Percentiles rank a stretch among this genome's conserved stretches.
These are phyloP conservation scores for Halichoeres trimaculatus DNA, from an alignment of 2,113 vertebrate genomes.

Conservation along the genomic window DNA sequence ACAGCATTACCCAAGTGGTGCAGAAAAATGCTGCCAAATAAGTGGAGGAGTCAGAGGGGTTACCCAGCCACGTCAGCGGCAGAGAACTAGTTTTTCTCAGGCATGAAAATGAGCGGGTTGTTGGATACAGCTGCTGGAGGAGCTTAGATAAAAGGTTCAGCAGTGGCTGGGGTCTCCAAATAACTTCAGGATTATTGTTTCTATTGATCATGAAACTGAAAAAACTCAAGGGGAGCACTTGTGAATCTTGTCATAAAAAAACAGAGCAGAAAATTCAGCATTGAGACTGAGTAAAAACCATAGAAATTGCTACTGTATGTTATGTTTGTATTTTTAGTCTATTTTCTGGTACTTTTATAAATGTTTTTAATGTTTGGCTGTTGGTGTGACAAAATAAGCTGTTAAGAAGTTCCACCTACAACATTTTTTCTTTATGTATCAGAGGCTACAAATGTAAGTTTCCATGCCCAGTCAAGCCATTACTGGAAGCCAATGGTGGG, in stretches of 20 bases:
- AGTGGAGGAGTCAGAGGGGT: constrained; percentile 38
- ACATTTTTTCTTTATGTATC: background rate
- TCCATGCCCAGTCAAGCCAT: background rate
- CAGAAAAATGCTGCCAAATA: constrained; percentile 18
- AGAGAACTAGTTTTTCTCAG: background rate
- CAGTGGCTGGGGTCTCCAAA: background rate
- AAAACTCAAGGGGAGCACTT: background rate
- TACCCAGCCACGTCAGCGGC: background rate
- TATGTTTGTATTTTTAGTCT: background rate
- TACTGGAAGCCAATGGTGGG: background rate
- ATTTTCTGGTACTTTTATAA: background rate
- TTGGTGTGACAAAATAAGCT: background rate
- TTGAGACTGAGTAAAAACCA: background rate
- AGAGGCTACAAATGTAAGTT: background rate
- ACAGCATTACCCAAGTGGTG: constrained; percentile 9
- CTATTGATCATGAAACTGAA: background rate
- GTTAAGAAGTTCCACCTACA: background rate
- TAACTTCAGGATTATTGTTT: background rate
- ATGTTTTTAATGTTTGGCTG: background rate
- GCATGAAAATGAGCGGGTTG: background rate
- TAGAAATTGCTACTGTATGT: background rate
- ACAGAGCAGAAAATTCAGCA: background rate
- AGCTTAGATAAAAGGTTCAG: background rate
- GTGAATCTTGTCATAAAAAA: background rate
- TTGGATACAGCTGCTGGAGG: background rate